Percentiles rank a stretch among this genome's conserved stretches.
phyloP scores from a whole-genome alignment of 2,797 vertebrate genomes.

The Urophycis tenuis region DNA sequence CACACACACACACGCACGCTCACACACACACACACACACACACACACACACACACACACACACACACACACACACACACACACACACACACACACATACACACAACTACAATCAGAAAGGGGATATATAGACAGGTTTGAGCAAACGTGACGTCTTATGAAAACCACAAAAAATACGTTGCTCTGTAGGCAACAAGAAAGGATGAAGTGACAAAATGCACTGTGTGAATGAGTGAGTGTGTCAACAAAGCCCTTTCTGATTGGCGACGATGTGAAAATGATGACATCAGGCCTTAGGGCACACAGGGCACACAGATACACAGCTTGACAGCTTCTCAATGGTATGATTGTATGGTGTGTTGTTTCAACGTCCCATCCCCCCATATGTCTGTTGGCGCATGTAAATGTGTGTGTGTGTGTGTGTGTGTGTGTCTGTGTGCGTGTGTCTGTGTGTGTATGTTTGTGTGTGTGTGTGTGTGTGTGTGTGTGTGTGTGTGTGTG shows the following conservation, averaged over 20 bases:
- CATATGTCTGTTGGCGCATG: conserved; percentile 9
- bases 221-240: conserved; percentile 24
- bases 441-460: conserved; percentile 14
- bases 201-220: conserved; percentile 47
- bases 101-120: neutral
- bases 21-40: conserved; percentile 33
- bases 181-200: conserved; percentile 4
- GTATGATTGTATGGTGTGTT: conserved; percentile 50
- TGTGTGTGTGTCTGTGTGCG: conserved; percentile 15
- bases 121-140: neutral
- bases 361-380: conserved; percentile 41
- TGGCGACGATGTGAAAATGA: conserved; percentile 54
- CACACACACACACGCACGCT: neutral
- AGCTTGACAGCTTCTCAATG: conserved; percentile 53
- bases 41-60: conserved; percentile 3
- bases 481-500: conserved; percentile 7
- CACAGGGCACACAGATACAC: conserved; percentile 44
- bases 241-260: too few relatives aligned
- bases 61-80: conserved; percentile 6
- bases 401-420: too few relatives aligned
- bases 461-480: conserved; percentile 24
- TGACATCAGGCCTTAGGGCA: conserved; percentile 63
- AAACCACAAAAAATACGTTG: neutral
- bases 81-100: conserved; percentile 35
- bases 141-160: too few relatives aligned